Conservation (phyloP, 2,797 vertebrate genomes). For the Scarus forsteni region DNA sequence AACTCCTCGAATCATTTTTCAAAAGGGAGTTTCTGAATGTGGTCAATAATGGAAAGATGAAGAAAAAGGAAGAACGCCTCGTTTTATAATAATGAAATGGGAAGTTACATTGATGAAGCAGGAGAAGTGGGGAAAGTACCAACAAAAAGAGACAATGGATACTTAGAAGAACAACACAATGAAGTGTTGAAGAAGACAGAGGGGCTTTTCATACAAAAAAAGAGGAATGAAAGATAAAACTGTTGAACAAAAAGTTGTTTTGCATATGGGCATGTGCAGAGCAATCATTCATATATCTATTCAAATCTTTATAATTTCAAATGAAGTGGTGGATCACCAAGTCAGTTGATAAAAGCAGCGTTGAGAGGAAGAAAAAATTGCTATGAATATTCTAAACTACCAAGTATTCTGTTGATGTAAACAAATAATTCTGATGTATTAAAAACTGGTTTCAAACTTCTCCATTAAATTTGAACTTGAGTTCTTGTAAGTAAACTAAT, state of each 20-base stretch:
- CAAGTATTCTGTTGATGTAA: too few relatives aligned
- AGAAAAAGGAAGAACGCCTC: conserved; percentile 34
- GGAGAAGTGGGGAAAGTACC: conserved; percentile 2
- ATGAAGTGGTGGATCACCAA: neutral
- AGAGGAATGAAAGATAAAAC: neutral
- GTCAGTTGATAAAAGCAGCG: neutral
- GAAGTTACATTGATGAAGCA: conserved; percentile 35
- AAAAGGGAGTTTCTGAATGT: neutral
- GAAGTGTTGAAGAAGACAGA: neutral
- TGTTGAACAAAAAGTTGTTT: neutral
- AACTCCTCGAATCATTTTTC: conserved; percentile 5
- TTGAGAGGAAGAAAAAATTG: neutral
- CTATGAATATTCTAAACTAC: too few relatives aligned
- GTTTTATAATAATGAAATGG: neutral
- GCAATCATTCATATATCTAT: neutral
- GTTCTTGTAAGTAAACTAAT: too few relatives aligned
- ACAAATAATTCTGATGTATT: too few relatives aligned
- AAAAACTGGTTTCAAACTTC: too few relatives aligned
- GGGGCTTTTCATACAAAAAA: neutral
- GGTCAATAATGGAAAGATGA: neutral
- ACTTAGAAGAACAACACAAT: conserved; percentile 12
- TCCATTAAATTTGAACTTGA: too few relatives aligned
- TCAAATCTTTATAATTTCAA: neutral
- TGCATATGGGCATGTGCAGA: too few relatives aligned
- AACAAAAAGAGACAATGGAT: conserved; percentile 9